Evolutionary conservation across 2,797 vertebrate species (phyloP).

Genomic region (Hemitrygon akajei): DNA sequence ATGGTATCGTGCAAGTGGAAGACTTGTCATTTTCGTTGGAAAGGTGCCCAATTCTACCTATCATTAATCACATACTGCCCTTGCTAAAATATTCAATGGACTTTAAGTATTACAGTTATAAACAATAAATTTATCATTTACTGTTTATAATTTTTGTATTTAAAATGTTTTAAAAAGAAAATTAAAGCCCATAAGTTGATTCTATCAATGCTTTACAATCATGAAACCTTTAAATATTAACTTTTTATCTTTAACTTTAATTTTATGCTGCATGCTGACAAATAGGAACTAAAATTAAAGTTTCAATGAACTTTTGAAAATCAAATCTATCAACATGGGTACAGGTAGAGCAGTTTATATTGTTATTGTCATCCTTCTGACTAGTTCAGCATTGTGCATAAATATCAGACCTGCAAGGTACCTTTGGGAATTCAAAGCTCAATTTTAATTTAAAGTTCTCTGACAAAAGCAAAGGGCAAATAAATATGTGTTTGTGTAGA

Average conservation of each 20-base stretch:
- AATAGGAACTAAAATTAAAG: no score
- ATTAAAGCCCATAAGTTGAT: background rate
- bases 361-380: background rate
- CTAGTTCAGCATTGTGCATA: background rate
- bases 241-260: background rate
- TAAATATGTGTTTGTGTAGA: background rate
- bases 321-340: background rate
- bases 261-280: no score
- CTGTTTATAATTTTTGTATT: background rate
- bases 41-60: background rate
- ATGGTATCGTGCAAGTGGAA: no score
- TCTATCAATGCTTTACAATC: background rate
- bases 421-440: background rate
- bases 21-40: background rate
- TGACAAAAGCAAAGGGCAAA: background rate
- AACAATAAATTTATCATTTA: background rate
- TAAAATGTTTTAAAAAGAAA: background rate
- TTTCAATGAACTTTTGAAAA: background rate
- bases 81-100: background rate
- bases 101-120: background rate
- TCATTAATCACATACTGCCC: background rate
- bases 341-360: background rate
- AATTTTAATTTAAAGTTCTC: background rate
- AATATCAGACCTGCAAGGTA: background rate
- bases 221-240: background rate